Evolutionary conservation across 2,797 vertebrate species (phyloP).

Genomic region (Sebastes itinus): DNA sequence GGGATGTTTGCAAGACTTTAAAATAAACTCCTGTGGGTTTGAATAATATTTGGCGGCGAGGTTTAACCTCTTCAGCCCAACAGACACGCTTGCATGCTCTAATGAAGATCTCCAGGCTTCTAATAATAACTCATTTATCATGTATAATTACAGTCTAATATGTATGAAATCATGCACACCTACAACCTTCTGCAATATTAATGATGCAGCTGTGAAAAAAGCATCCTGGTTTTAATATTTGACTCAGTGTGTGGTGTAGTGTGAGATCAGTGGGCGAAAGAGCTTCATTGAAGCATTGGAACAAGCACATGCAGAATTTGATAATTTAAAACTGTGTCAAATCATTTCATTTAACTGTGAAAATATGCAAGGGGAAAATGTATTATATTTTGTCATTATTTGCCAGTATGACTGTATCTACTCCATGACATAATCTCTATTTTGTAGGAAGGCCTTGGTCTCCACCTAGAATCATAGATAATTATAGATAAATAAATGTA

Average conservation of each 20-base stretch:
- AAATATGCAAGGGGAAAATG: not conserved
- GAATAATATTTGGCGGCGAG: not conserved
- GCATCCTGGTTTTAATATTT: constrained; percentile 31
- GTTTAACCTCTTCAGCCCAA: not conserved
- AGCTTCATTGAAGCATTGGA: not conserved
- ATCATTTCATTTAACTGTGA: not conserved
- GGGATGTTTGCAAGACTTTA: not conserved
- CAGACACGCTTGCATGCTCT: not conserved
- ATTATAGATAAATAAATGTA: not conserved
- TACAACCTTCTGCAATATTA: constrained; percentile 40
- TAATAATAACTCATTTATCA: constrained; percentile 30
- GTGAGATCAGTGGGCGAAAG: constrained; percentile 3
- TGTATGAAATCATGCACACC: constrained; percentile 45
- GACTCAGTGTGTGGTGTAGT: constrained; percentile 14
- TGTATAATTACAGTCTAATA: constrained; percentile 22
- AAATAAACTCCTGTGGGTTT: not conserved
- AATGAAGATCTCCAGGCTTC: constrained; percentile 5
- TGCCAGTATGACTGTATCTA: not conserved
- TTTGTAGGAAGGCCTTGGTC: not conserved
- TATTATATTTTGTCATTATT: not conserved
- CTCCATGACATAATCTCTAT: not conserved
- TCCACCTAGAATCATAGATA: not conserved
- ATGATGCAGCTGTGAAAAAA: constrained; percentile 33
- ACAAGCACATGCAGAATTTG: not conserved
- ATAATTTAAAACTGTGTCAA: not conserved